These are phyloP conservation scores for Amblyopsis rosae DNA, from an alignment of 2,113 vertebrate species.

Conservation along the genomic window DNA sequence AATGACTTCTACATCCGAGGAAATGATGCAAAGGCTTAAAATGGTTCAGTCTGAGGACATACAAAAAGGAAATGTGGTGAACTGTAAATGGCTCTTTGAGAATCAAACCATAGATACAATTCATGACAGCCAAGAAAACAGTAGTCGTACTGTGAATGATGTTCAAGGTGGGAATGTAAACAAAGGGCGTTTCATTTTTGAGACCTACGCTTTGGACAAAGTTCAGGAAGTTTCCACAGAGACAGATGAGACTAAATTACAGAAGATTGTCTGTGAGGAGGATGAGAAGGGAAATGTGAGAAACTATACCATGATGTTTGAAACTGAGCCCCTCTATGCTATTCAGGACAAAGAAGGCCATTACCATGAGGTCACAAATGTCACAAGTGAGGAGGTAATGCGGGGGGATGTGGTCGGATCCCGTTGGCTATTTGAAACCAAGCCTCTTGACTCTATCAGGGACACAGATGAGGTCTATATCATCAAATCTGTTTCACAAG, in stretches of 20 bases:
- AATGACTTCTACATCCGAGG: constrained; percentile 83
- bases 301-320: constrained; percentile 89
- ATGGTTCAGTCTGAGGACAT: constrained; percentile 82
- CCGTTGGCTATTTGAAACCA: constrained; percentile 94
- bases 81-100: constrained; percentile 89
- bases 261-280: constrained; percentile 73
- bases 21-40: constrained; percentile 82
- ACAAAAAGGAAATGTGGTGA: constrained; percentile 86
- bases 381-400: constrained; percentile 87
- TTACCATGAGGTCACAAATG: constrained; percentile 91
- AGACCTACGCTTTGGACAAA: constrained; percentile 85
- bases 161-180: constrained; percentile 86
- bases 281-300: constrained; percentile 84
- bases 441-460: constrained; percentile 87
- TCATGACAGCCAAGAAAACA: constrained; percentile 68
- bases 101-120: constrained; percentile 84
- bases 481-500: constrained; percentile 88
- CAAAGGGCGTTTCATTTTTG: constrained; percentile 87
- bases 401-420: constrained; percentile 86
- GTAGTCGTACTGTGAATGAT: constrained; percentile 78
- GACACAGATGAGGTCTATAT: constrained; percentile 84
- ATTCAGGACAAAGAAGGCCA: constrained; percentile 87
- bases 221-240: constrained; percentile 78
- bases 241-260: constrained; percentile 55
- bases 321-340: constrained; percentile 89